Base-by-base conservation (phyloP, 2,888 invertebrate genomes). In the Polyploca ridens region DNA sequence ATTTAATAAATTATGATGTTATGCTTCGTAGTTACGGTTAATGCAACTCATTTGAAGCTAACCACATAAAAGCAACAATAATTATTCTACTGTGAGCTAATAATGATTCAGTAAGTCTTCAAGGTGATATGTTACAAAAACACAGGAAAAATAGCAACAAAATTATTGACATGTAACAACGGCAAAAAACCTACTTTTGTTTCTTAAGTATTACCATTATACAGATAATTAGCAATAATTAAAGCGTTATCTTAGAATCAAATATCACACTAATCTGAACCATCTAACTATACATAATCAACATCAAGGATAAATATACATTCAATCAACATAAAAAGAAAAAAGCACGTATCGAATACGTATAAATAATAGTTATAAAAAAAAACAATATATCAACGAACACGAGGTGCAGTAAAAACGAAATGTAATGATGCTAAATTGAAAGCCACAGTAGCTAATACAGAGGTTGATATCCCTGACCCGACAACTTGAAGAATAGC, bases 401-500 rank as follows among this genome's bases (percentile, higher is more conserved):
- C 63, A 65, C 64, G 73, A 67, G 70, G 71, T 60, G 64, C 60
- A 64, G 67, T 74, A 79, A 75, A 77, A 76, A 75, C 65, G 69
- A 71, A 75, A 70, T 71, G 67, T 79, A 81, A 81, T 76, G 78
- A 81, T 72, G 68, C 70, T 72, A 77, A 81, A 84, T 82, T 79
- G 82, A 81, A 78, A 76, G 68, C 74, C 73, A 73, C 71, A 77
- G 78, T 72, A 71, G 73, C 72, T 74, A 72, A 77, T 76, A 70
- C 67, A 68, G 70, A 70, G 66, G 72, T 66, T 66, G 72, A 72
- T 70, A 76, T 64, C 83, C 77, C 62, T 78, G 81, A 76, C 76
- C 76, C 63, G 63, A 68, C 66, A 68, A 75, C 65, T 11, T 27
- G 16, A 38, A 59, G 63, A 64, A 67, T 64, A 58, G 64, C 64